Base-by-base conservation (phyloP, 2,888 invertebrate genomes). In the Lasioglossum calceatum region DNA sequence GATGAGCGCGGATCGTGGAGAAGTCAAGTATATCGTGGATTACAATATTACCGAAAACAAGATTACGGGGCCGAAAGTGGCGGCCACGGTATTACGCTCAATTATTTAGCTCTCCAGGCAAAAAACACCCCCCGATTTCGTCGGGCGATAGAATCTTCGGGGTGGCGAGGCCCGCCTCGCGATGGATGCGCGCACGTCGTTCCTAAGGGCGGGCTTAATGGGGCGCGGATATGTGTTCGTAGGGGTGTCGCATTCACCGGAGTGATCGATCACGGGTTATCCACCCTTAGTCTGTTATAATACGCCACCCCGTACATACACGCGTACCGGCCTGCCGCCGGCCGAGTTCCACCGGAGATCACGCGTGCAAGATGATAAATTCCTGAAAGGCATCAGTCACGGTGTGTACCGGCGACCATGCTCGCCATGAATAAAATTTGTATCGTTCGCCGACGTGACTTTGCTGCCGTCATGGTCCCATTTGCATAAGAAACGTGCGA, bases 201-300 rank as follows among this genome's bases (percentile, higher is more conserved):
- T 86, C 84, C 92, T 86, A 92, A 94, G 92, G 93, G 93, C 90
- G 91, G 83, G 86, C 91, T 93, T 94, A 94, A 94, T 94, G 94
- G 94, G 94, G 94, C 94, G 94, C 93, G 94, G 93, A 94, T 94
- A 92, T 92, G 93, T 92, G 92, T 92, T 91, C 92, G 92, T 92
- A 91, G 93, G 93, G 94, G 93, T 94, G 94, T 94, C 93, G 93
- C 92, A 93, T 94, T 94, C 94, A 94, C 91, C 90, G 81, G 42
- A 91, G 93, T 94, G 94, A 94, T 94, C 94, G 94, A 94, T 94
- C 94, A 94, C 92, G 91, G 91, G 90, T 92, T 93, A 94, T 93
- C 93, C 93, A 92, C 93, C 93, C 93, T 93, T 93, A 88, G 90
- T 92, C 91, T 85, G 92, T 93, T 93, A 92, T 93, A 93, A 93